These are phyloP conservation scores for Ceyx melanurus DNA, from an alignment of 2,113 vertebrate genomes.

Conservation along the genomic window DNA sequence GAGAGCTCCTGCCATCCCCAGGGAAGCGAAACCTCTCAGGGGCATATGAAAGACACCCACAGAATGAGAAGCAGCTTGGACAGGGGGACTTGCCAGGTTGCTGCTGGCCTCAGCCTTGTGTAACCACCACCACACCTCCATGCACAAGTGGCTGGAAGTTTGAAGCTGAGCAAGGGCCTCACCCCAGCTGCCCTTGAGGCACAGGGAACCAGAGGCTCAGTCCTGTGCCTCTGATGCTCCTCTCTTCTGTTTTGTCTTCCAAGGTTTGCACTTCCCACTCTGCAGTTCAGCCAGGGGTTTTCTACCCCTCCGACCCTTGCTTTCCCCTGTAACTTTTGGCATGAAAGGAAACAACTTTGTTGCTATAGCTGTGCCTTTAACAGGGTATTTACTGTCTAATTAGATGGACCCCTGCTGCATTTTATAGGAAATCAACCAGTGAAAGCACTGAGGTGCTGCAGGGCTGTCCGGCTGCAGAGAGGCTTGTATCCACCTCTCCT, in stretches of 20 bases:
- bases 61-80: accelerated
- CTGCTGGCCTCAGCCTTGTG: not conserved
- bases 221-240: accelerated
- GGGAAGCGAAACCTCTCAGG: not conserved
- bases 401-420: not conserved
- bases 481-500: not conserved
- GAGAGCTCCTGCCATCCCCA: not conserved
- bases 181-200: not conserved
- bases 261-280: accelerated
- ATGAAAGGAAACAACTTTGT: not conserved
- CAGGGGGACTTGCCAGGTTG: too few relatives aligned
- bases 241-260: not conserved
- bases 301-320: not conserved
- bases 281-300: not conserved
- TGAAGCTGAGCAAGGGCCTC: not conserved
- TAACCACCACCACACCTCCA: accelerated
- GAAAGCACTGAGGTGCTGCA: not conserved
- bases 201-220: accelerated
- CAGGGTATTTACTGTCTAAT: not conserved
- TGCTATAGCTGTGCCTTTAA: not conserved
- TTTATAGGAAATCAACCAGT: not conserved
- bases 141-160: not conserved
- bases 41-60: not conserved
- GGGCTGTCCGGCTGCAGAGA: accelerated
- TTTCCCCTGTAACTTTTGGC: not conserved